Evolutionary conservation across 30 jellyfish, hydroid and myxozoan species (phyloP), one percentile per base, ranked within the genome.

Genomic region (Mastigias papua): DNA sequence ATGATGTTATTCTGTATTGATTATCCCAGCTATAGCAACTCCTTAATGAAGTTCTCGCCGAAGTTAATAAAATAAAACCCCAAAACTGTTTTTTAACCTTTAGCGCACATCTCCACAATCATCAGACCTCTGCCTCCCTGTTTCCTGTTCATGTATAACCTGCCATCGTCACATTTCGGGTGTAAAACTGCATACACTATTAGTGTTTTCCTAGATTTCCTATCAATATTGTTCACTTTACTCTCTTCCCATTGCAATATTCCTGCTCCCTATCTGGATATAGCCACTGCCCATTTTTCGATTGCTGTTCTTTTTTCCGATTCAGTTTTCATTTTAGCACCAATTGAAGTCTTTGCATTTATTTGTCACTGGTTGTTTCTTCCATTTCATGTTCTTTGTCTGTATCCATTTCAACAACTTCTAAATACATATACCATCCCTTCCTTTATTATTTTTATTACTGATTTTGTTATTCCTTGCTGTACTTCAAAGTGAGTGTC

Each of bases 161-260:
- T 37, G 54, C 11, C 54, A 6, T 3, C 54, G 11, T 37, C 54
- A 37, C 54, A 3, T 37, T 37, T 37, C 6, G 54, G 54, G 54
- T 37, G 54, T 37, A 37, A 51, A 6, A 11, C 11, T 37, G 10
- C 54, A 37, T 51, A 51, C 67, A 51, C 17, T 51, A 23, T 51
- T 23, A 51, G 7, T 10, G 67, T 51, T 48, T 34, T 73, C 48
- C 84, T 73, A 17, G 84, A n/a, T 29, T 73, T 27, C 48, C 84
- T 37, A 33, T 69, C 80, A 25, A 69, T 10, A 5, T 27, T 6
- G 1, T 16, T 16, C 32, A 6, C 62, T 25, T 28, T 15, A 6
- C 21, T 69, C 16, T 16, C 28, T 28, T 63, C 23, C 19, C 10
- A 63, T 3, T 63, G 22, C 37, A n/a, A 42, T 37, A 37, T 37